Conservation (phyloP, 2,113 vertebrate species). For the Sylvia atricapilla region DNA sequence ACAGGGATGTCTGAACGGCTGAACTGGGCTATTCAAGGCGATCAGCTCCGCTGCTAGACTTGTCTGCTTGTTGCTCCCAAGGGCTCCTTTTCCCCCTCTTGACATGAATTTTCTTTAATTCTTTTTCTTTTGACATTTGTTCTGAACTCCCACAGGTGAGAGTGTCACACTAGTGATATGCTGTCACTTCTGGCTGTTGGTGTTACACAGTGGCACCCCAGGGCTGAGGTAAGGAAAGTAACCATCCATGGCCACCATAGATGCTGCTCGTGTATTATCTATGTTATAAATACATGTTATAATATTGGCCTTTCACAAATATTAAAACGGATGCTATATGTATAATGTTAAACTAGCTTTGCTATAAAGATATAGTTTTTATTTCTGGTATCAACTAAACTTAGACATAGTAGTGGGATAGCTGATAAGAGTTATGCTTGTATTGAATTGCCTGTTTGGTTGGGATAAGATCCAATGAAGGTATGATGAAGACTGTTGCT, state of each 20-base stretch:
- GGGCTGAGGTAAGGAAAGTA: not conserved
- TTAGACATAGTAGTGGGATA: no score
- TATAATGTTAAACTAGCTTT: no score
- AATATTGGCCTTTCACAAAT: no score
- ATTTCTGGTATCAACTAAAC: no score
- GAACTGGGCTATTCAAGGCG: not conserved
- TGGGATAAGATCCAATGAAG: no score
- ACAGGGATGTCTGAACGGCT: not conserved
- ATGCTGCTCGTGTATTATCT: not conserved
- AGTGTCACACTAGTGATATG: accelerated
- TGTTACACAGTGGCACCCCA: not conserved
- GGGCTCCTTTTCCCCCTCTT: not conserved
- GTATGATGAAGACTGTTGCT: no score
- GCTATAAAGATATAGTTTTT: no score
- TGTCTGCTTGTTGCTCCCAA: not conserved
- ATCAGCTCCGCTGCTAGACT: not conserved
- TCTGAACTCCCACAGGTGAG: not conserved
- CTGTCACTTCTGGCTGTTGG: not conserved
- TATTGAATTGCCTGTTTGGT: no score
- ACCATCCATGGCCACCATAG: not conserved
- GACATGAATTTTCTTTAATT: not conserved
- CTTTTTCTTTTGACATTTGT: not conserved
- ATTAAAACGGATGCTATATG: no score
- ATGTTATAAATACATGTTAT: no score
- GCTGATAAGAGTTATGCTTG: no score